These are phyloP conservation scores for Tangara arthus DNA, from an alignment of 2,797 vertebrate genomes.

Conservation along the genomic window DNA sequence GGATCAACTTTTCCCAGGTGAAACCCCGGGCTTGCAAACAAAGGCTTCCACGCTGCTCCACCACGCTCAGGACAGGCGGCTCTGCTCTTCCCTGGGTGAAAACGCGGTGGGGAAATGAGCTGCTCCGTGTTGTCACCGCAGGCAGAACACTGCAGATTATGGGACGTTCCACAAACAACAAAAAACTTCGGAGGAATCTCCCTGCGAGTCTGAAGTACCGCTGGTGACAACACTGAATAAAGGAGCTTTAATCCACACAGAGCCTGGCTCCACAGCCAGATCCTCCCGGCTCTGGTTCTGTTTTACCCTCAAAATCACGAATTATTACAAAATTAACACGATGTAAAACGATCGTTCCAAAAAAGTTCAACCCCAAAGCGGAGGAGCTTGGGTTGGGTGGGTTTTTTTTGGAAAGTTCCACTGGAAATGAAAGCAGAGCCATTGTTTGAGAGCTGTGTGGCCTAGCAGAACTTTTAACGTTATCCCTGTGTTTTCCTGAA, in stretches of 20 bases:
- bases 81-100: neutral
- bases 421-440: neutral
- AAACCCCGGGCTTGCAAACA: neutral
- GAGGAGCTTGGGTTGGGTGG: neutral
- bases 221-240: neutral
- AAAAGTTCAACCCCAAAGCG: neutral
- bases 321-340: neutral
- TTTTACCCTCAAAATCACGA: neutral
- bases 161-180: neutral
- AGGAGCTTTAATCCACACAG: neutral
- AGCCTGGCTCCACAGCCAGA: neutral
- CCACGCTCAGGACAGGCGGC: neutral
- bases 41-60: neutral
- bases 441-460: constrained; percentile 13
- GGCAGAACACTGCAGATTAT: rapidly evolving
- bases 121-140: rapidly evolving
- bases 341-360: neutral
- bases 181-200: neutral
- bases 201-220: constrained; percentile 7
- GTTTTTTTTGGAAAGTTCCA: neutral
- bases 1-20: neutral
- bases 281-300: neutral
- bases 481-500: neutral
- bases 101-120: neutral
- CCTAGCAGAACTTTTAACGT: constrained; percentile 23